Evolutionary conservation across 2,113 vertebrate species (phyloP).

Genomic region (Cryptotis parvus): DNA sequence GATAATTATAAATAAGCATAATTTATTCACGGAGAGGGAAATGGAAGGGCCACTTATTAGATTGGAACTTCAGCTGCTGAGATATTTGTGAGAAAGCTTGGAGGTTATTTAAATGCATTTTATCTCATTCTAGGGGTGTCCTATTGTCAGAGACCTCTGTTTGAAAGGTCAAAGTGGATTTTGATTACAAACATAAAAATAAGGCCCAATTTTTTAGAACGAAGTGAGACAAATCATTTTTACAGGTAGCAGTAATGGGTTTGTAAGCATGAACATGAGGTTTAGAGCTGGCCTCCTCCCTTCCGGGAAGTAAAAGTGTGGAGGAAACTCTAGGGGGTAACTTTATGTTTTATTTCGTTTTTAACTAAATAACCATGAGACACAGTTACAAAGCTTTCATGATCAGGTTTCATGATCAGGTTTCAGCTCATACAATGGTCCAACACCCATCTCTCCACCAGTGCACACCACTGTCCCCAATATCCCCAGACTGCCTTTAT

Average conservation of each 20-base stretch:
- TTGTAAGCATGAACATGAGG: background rate
- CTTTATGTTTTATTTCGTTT: no score
- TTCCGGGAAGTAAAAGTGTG: rapidly evolving
- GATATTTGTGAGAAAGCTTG: background rate
- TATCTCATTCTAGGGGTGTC: background rate
- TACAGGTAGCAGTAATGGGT: background rate
- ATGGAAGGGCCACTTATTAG: background rate
- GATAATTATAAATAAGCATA: background rate
- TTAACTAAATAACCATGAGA: no score
- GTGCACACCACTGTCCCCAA: no score
- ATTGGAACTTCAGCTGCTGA: background rate
- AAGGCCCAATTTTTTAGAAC: background rate
- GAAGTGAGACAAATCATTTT: background rate
- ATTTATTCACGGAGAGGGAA: background rate
- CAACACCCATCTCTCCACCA: no score
- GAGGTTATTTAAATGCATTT: background rate
- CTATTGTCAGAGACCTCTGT: background rate
- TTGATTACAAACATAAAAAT: background rate
- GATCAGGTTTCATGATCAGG: no score
- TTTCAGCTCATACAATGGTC: no score
- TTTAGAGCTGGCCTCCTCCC: rapidly evolving
- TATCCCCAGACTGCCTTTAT: no score
- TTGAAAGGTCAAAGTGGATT: background rate
- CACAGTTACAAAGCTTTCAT: no score
- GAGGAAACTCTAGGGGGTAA: background rate